These are phyloP conservation scores for Piprites chloris DNA, from an alignment of 2,113 vertebrate species.

Conservation along the genomic window DNA sequence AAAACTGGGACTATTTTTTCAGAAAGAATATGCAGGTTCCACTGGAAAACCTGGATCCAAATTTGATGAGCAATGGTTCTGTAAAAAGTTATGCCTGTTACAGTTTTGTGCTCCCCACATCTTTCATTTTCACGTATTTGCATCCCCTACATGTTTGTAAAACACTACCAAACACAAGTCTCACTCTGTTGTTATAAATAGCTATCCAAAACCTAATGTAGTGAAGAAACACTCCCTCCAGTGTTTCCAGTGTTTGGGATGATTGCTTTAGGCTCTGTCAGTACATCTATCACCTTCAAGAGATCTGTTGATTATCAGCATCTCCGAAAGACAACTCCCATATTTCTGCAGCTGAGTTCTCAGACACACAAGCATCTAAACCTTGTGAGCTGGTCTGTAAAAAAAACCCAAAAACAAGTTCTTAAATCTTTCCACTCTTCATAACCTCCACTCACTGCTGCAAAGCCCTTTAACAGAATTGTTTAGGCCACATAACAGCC, in stretches of 20 bases:
- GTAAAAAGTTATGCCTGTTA: neutral
- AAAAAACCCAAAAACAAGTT: neutral
- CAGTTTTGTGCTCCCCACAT: neutral
- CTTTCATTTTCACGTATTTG: neutral
- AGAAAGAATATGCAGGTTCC: fast-evolving
- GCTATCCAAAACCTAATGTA: neutral
- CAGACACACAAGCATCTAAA: neutral
- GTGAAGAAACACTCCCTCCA: neutral
- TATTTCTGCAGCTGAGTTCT: neutral
- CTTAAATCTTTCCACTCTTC: neutral
- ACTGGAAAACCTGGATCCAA: neutral
- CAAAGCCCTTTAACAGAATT: neutral
- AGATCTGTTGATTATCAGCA: neutral
- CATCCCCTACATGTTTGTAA: neutral
- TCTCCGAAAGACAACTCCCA: neutral
- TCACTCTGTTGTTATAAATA: neutral
- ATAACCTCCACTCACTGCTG: neutral
- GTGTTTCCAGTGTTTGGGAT: neutral
- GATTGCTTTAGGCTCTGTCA: neutral
- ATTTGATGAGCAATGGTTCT: neutral
- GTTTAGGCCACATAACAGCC: neutral
- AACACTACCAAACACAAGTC: neutral
- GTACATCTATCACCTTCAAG: neutral
- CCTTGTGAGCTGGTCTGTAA: neutral
- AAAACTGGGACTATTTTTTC: neutral